Percentiles rank a stretch among this genome's conserved stretches.
Evolutionary conservation across 2,113 vertebrate genomes (phyloP).

Genomic region (Ploceus nigricollis): DNA sequence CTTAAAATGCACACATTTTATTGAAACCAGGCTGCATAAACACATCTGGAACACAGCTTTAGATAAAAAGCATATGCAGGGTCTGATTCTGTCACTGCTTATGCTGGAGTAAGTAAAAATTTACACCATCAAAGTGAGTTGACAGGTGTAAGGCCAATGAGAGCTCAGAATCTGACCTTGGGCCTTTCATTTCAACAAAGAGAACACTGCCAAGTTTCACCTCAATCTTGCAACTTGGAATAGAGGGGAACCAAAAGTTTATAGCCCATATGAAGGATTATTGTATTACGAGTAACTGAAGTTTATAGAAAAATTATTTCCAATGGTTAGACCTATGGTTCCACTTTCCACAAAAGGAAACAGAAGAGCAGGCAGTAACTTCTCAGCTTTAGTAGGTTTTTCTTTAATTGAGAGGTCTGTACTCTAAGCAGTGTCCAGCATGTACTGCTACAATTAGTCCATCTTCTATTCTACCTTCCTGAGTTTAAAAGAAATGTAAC

Average conservation of each 20-base stretch:
- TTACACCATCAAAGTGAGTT: conserved; percentile 15
- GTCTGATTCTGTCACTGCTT: conserved; percentile 27
- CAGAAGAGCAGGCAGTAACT: not conserved
- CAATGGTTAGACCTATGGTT: not conserved
- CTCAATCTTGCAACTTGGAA: conserved; percentile 14
- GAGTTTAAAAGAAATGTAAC: not conserved
- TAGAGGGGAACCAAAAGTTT: conserved; percentile 18
- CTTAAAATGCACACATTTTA: conserved; percentile 48
- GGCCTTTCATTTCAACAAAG: conserved; percentile 28
- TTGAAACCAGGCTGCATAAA: conserved; percentile 60
- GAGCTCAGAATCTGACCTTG: conserved; percentile 38
- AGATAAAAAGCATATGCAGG: conserved; percentile 56
- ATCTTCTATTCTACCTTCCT: not conserved
- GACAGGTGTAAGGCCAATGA: conserved; percentile 41
- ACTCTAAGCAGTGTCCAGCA: not conserved
- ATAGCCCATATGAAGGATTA: conserved; percentile 16
- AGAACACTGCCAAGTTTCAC: conserved; percentile 21
- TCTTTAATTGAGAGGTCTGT: not conserved
- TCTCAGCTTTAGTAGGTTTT: not conserved
- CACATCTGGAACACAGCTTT: conserved; percentile 63
- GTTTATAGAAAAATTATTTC: conserved; percentile 34
- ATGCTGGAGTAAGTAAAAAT: conserved; percentile 26
- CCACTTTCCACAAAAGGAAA: conserved; percentile 1
- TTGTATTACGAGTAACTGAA: not conserved
- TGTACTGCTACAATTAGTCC: not conserved